Percentiles rank a stretch among this genome's conserved stretches.
These are phyloP conservation scores for Platycnemis pennipes DNA, from an alignment of 2,888 invertebrate genomes.

Conservation along the genomic window DNA sequence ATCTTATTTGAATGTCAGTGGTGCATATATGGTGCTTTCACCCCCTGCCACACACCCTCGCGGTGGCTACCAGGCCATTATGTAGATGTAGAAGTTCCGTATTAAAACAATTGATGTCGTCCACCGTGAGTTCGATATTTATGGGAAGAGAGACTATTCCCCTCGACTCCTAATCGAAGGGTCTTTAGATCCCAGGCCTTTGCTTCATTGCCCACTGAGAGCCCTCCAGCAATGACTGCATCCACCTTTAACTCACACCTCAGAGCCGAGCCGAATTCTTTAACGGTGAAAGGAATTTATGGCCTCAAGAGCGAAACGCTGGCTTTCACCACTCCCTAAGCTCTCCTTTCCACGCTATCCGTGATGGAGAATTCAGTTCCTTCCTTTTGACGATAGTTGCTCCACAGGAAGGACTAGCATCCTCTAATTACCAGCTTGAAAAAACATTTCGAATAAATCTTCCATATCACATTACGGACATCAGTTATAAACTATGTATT, in stretches of 20 bases:
- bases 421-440: too few species aligned
- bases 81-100: too few species aligned
- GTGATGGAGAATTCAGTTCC: background rate
- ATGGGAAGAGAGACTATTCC: background rate
- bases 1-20: too few species aligned
- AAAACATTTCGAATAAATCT: too few species aligned
- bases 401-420: background rate
- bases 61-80: too few species aligned
- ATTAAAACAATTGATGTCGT: background rate
- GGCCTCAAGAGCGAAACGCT: background rate
- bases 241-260: background rate
- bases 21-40: too few species aligned
- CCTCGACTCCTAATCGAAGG: background rate
- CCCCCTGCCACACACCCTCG: too few species aligned
- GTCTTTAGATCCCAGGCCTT: too few species aligned
- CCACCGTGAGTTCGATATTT: background rate
- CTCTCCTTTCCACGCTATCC: background rate
- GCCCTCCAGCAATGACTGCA: too few species aligned
- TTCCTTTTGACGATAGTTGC: background rate
- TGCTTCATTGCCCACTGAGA: too few species aligned
- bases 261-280: background rate
- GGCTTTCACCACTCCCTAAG: background rate
- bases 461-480: too few species aligned
- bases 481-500: too few species aligned
- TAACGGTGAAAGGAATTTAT: background rate